These are phyloP conservation scores for Erinaceus europaeus DNA, from an alignment of 2,113 vertebrate species.

Conservation along the genomic window DNA sequence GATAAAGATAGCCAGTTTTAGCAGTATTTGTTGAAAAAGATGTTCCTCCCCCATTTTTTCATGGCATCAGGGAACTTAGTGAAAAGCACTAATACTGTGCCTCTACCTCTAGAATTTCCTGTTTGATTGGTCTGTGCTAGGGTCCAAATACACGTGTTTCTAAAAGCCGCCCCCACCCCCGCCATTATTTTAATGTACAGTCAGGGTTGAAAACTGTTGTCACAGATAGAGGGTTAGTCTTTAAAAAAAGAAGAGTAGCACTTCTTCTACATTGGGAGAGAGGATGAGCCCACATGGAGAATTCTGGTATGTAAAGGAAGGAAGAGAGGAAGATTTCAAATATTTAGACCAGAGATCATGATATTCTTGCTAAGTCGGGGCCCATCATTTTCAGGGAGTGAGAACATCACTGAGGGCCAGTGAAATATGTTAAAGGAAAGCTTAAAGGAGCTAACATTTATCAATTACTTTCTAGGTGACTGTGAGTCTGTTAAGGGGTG, in stretches of 20 bases:
- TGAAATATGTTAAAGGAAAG: conserved; percentile 23
- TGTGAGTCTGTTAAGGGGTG: not conserved
- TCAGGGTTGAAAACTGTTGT: not conserved
- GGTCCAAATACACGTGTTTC: not conserved
- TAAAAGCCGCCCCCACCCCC: not conserved
- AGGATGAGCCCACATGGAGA: not conserved
- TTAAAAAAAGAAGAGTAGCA: not conserved
- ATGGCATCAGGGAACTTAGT: not conserved
- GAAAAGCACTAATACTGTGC: too few species aligned
- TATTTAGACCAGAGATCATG: not conserved
- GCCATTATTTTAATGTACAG: conserved; percentile 4
- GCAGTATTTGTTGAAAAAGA: conserved; percentile 28
- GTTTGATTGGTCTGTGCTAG: not conserved
- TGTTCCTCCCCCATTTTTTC: not conserved
- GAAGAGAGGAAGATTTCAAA: not conserved
- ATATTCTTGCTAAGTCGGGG: conserved; percentile 10
- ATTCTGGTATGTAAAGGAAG: conserved; percentile 9
- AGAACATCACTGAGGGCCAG: not conserved
- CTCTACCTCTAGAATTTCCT: not conserved
- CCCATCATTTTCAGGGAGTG: not conserved
- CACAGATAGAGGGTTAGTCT: not conserved
- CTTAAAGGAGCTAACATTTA: not conserved
- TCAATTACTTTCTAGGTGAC: not conserved
- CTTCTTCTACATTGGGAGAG: not conserved
- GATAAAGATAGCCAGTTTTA: too few species aligned